Percentiles rank a stretch among this genome's conserved stretches.
These are phyloP conservation scores for Hartigia nigra DNA, from an alignment of 2,888 invertebrate species.

Conservation along the genomic window DNA sequence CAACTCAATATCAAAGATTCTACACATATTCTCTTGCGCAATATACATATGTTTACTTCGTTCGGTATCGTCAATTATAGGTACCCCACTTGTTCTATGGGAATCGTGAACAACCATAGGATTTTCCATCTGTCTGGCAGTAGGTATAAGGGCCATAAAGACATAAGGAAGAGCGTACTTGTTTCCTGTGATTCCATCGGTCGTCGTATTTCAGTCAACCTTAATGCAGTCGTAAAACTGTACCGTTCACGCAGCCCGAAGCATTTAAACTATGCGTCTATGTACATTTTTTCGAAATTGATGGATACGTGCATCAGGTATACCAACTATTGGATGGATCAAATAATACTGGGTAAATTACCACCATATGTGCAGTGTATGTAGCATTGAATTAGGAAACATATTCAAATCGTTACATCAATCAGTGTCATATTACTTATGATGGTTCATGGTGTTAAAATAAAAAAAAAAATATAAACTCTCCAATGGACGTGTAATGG, in stretches of 20 bases:
- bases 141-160: conserved; percentile 35
- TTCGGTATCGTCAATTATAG: not conserved
- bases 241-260: conserved; percentile 17
- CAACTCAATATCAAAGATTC: not conserved
- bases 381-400: not conserved
- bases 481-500: not conserved
- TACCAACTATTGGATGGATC: not conserved
- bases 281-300: not conserved
- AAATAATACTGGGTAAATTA: not conserved
- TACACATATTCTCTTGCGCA: not conserved
- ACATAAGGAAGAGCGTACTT: conserved; percentile 36
- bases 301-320: not conserved
- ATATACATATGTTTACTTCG: not conserved
- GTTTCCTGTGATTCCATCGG: conserved; percentile 35
- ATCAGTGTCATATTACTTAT: not conserved
- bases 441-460: not conserved
- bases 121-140: not conserved
- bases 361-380: not conserved
- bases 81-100: not conserved
- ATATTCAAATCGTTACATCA: not conserved
- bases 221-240: conserved; percentile 39
- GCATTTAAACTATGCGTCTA: conserved; percentile 15
- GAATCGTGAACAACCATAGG: not conserved
- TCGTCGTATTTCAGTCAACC: conserved; percentile 34
- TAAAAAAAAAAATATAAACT: not conserved